Evolutionary conservation across 1,140 invertebrate genomes (phyloP).

Genomic region (Pachypsylla venusta): DNA sequence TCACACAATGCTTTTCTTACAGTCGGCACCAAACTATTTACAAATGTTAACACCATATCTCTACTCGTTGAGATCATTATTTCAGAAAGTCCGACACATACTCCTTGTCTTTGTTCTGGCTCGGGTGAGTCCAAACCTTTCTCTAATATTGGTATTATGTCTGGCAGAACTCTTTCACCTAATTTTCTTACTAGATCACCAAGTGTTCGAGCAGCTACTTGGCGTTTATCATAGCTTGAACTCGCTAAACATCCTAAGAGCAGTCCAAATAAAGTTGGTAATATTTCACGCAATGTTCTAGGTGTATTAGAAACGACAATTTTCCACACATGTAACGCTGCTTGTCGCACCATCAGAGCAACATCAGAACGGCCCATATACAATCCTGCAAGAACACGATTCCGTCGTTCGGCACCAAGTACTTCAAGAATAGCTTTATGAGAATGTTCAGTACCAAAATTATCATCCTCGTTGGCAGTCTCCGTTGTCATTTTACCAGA

Average conservation of each 20-base stretch:
- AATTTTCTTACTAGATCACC: conserved; percentile 95
- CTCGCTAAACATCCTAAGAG: conserved; percentile 85
- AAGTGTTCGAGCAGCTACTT: conserved; percentile 86
- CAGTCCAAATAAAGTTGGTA: conserved; percentile 84
- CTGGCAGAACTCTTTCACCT: conserved; percentile 90
- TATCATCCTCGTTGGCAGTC: conserved; percentile 95
- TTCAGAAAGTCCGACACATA: conserved; percentile 95
- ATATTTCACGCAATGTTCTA: conserved; percentile 86
- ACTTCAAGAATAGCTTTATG: conserved; percentile 72
- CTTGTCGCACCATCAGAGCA: conserved; percentile 89
- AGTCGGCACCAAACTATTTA: conserved; percentile 94
- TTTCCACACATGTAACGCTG: conserved; percentile 96
- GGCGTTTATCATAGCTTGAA: conserved; percentile 88
- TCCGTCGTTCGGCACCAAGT: conserved; percentile 74
- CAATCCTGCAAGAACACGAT: conserved; percentile 83
- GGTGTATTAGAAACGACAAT: conserved; percentile 92
- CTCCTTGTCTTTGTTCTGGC: conserved; percentile 88
- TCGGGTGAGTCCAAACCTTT: conserved; percentile 77
- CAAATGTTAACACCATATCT: conserved; percentile 87
- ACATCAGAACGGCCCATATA: conserved; percentile 98
- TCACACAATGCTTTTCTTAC: conserved; percentile 79
- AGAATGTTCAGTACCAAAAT: conserved; percentile 95
- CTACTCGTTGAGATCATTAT: conserved; percentile 92
- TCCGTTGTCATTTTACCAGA: conserved; percentile 98
- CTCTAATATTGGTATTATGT: conserved; percentile 96